phyloP scores from a whole-genome alignment of 2,888 invertebrate genomes.

The Euplagia quadripunctaria region DNA sequence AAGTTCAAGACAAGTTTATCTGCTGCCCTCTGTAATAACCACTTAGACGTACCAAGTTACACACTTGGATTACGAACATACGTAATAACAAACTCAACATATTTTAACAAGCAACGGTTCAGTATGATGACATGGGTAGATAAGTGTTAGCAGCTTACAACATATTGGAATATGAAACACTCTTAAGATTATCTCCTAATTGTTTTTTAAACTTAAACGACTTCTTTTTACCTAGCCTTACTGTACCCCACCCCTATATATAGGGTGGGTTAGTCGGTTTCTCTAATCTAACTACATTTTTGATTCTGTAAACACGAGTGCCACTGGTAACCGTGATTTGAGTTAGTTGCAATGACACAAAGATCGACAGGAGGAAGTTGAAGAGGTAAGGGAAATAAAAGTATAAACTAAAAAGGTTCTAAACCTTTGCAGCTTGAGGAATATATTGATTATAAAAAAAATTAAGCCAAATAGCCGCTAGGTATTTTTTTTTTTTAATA shows the following conservation, averaged over 20 bases:
- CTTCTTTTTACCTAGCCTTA: neutral
- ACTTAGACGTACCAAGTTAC: constrained; percentile 17
- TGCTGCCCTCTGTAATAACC: constrained; percentile 42
- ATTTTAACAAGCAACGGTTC: constrained; percentile 6
- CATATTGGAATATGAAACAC: neutral
- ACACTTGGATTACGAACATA: constrained; percentile 3
- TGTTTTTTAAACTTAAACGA: neutral
- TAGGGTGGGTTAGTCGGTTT: neutral
- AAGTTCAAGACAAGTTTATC: constrained; percentile 63
- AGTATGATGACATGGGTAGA: constrained; percentile 6
- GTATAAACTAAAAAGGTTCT: too few species aligned
- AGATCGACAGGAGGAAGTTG: neutral
- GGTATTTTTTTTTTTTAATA: too few species aligned
- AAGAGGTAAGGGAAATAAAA: neutral
- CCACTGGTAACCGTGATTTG: too few species aligned
- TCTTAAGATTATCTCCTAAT: neutral
- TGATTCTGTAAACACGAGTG: too few species aligned
- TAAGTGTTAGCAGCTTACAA: constrained; percentile 1
- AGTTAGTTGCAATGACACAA: neutral
- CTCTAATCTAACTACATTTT: neutral
- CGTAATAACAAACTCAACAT: neutral
- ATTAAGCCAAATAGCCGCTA: too few species aligned
- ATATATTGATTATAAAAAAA: too few species aligned
- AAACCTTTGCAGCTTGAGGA: too few species aligned
- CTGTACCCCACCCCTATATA: neutral